Base-by-base conservation (phyloP, 1,140 invertebrate genomes). In the Ruditapes philippinarum region DNA sequence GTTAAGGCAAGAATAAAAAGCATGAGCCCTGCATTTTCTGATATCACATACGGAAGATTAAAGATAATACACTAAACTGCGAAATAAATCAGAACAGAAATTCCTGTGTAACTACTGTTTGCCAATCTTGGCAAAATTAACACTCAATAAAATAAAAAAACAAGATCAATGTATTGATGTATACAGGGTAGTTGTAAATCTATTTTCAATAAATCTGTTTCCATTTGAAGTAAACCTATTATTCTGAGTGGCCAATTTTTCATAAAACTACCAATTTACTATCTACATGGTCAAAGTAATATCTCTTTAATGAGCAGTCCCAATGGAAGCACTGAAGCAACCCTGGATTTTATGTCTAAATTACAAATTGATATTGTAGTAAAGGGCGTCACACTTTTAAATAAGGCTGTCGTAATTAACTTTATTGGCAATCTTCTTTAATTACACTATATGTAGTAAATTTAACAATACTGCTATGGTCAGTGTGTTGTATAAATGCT, bases 281-380 rank as follows among this genome's bases (percentile, higher is more conserved):
- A n/a, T n/a, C n/a, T n/a, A 28, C 28, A n/a, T 70, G 14, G 28
- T 70, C n/a, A n/a, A n/a, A 33, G 65, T 70, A 38, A 70, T 70
- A 40, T 36, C 65, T 38, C 22, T 40, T 70, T 70, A 70, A 70
- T 70, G 65, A 70, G 33, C 65, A 11, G n/a, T 70, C 33, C 31
- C 31, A 70, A 70, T 70, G 33, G 38, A 70, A 40, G 65, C 38
- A 70, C 65, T 28, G 5, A 12, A 17, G 14, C 19, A 7, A 38
- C 65, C 38, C 14, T 40, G 7, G 28, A n/a, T 70, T 70, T 70
- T 70, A 70, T 70, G 31, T 38, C 17, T 70, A 38, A 70, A 70
- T 70, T 70, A 38, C 19, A 33, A 70, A 70, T 70, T 38, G 65
- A 70, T 70, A 70, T 36, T 70, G 1, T 40, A 17, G n/a, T 7